Conservation (phyloP, 2,113 vertebrate genomes). For the Phalacrocorax pelagicus region DNA sequence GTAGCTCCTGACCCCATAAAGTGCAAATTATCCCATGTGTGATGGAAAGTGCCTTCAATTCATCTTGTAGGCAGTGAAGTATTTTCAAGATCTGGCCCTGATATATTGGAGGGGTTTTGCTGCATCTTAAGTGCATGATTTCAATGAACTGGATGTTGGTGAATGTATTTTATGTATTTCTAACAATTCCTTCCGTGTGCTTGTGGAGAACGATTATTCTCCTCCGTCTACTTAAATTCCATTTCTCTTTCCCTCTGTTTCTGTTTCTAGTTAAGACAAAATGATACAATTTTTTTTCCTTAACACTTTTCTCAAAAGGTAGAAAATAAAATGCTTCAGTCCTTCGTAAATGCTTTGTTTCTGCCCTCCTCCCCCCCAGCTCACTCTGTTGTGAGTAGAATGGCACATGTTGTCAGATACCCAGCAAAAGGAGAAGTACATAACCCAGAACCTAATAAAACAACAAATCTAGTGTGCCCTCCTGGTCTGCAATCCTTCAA, state of each 20-base stretch:
- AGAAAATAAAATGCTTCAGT: neutral
- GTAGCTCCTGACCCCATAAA: neutral
- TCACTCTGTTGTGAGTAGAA: neutral
- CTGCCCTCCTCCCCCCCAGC: neutral
- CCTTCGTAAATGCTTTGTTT: neutral
- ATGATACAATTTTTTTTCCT: neutral
- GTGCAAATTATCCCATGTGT: neutral
- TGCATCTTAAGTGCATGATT: neutral
- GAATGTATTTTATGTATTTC: neutral
- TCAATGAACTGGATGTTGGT: neutral
- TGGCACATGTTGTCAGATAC: neutral
- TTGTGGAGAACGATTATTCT: neutral
- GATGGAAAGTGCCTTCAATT: neutral
- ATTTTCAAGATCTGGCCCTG: neutral
- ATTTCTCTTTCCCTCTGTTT: neutral
- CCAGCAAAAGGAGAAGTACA: constrained; percentile 4
- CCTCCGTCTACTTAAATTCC: neutral
- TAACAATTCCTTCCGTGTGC: neutral
- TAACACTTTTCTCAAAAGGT: constrained; percentile 5
- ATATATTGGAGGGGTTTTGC: neutral
- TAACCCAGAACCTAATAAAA: constrained; percentile 56
- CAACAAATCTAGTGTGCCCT: constrained; percentile 30
- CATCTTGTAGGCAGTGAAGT: neutral
- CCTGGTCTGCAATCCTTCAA: constrained; percentile 40
- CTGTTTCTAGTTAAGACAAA: constrained; percentile 1